Percentiles rank a stretch among this genome's conserved stretches.
These are phyloP conservation scores for Meles meles DNA, from an alignment of 2,113 vertebrate genomes.

Conservation along the genomic window DNA sequence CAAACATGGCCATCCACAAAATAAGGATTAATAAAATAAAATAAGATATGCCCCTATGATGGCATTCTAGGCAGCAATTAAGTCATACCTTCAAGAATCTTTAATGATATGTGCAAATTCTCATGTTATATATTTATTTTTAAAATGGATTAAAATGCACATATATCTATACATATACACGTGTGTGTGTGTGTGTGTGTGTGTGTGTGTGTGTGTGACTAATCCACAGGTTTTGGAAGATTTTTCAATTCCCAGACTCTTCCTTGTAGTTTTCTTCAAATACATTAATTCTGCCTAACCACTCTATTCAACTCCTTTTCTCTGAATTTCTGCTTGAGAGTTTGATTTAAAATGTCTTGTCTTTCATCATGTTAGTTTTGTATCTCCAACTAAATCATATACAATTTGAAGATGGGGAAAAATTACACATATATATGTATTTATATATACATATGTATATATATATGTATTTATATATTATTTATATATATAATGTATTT, in stretches of 20 bases:
- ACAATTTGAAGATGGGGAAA: not conserved
- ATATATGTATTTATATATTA: too few relatives aligned
- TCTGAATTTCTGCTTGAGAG: not conserved
- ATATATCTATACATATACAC: not conserved
- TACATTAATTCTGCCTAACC: not conserved
- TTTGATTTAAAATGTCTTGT: not conserved
- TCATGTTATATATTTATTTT: not conserved
- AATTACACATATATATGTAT: not conserved
- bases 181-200: not conserved
- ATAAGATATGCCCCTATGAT: not conserved
- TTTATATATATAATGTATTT: too few relatives aligned
- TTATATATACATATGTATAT: too few relatives aligned
- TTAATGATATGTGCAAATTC: not conserved
- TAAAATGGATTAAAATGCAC: not conserved
- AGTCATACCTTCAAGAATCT: not conserved
- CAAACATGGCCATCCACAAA: not conserved
- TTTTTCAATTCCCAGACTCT: not conserved
- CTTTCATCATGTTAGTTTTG: not conserved
- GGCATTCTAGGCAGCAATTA: not conserved
- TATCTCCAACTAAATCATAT: not conserved
- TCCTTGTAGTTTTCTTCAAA: not conserved
- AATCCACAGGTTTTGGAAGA: not conserved
- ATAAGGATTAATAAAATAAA: not conserved
- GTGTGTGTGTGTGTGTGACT: not conserved
- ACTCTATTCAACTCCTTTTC: not conserved